These are phyloP conservation scores for Salpingus planirostris DNA, from an alignment of 2,888 invertebrate genomes.

Conservation along the genomic window DNA sequence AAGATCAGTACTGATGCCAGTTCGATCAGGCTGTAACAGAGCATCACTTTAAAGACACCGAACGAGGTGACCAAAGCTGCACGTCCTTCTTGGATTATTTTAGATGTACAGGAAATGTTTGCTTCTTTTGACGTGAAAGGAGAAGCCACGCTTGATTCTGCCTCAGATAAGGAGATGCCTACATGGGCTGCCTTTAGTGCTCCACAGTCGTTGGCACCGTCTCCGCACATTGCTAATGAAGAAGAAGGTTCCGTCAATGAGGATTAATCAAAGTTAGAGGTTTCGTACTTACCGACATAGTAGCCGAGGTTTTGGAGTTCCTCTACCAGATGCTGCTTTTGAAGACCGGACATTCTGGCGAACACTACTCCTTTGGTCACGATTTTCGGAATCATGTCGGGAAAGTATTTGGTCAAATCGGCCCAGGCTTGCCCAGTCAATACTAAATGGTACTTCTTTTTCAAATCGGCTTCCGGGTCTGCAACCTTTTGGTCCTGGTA, in stretches of 20 bases:
- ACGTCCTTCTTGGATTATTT: constrained; percentile 76
- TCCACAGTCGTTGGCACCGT: constrained; percentile 96
- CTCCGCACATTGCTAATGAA: constrained; percentile 71
- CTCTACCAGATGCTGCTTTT: constrained; percentile 85
- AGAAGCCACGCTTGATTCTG: constrained; percentile 88
- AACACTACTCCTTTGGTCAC: constrained; percentile 76
- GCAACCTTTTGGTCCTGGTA: neutral
- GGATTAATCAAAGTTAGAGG: neutral
- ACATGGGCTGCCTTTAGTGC: constrained; percentile 88
- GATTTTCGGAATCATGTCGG: constrained; percentile 55
- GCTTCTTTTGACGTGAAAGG: constrained; percentile 83
- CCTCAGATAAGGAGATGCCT: constrained; percentile 83
- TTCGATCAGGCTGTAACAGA: constrained; percentile 86
- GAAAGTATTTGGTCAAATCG: constrained; percentile 62
- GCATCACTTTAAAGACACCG: constrained; percentile 97
- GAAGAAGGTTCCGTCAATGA: neutral
- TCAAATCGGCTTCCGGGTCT: constrained; percentile 10
- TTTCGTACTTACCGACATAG: constrained; percentile 62
- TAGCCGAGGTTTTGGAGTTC: constrained; percentile 81
- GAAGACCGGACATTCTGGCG: constrained; percentile 90
- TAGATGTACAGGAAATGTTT: constrained; percentile 77
- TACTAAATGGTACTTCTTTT: constrained; percentile 26
- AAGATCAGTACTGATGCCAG: constrained; percentile 84
- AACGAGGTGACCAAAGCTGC: constrained; percentile 95
- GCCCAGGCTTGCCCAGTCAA: constrained; percentile 59